Percentiles rank a stretch among this genome's conserved stretches.
These are phyloP conservation scores for Tragelaphus buxtoni DNA, from an alignment of 2,113 vertebrate genomes.

Conservation along the genomic window DNA sequence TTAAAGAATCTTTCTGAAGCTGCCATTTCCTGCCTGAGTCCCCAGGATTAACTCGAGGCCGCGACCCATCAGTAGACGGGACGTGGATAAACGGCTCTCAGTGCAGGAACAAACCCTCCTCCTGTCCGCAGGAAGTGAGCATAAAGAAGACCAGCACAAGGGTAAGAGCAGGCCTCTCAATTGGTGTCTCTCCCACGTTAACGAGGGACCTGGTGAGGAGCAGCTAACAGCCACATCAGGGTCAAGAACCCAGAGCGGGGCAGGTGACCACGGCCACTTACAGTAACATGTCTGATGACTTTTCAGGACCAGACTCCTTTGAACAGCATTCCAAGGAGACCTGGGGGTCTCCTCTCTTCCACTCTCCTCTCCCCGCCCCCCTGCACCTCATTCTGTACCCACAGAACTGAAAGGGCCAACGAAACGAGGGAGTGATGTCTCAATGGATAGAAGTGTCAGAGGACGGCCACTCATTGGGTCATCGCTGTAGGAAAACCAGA, in stretches of 20 bases:
- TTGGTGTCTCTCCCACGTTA: background rate
- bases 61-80: background rate
- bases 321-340: background rate
- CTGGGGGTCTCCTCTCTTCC: background rate
- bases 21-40: background rate
- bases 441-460: background rate
- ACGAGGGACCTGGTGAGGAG: background rate
- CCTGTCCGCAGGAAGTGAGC: background rate
- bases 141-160: background rate
- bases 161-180: background rate
- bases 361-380: background rate
- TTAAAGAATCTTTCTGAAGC: constrained; percentile 18
- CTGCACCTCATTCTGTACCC: background rate
- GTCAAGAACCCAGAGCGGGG: background rate
- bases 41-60: background rate
- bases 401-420: background rate
- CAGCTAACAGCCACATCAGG: background rate
- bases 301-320: background rate
- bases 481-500: background rate
- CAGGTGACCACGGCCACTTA: accelerated
- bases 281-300: background rate
- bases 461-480: accelerated
- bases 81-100: background rate
- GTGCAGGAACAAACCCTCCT: background rate
- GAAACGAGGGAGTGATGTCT: accelerated